Evolutionary conservation across 2,888 invertebrate species (phyloP).

Genomic region (Myathropa florea): DNA sequence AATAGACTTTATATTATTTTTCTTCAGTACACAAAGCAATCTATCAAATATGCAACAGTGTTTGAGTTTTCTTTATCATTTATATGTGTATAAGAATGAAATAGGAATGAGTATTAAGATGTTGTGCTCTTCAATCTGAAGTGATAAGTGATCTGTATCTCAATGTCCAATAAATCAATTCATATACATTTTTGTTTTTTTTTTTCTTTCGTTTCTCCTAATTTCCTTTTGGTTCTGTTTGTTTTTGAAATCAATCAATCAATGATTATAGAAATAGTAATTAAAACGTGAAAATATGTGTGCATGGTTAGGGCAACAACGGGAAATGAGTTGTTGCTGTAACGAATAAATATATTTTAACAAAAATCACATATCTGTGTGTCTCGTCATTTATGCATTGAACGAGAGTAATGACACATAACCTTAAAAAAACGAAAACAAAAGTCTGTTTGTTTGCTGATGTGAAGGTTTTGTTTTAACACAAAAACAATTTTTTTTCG

Average conservation of each 20-base stretch:
- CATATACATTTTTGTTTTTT: conserved; percentile 18
- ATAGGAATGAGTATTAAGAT: conserved; percentile 10
- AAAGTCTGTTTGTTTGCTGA: conserved; percentile 42
- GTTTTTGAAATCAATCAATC: background rate
- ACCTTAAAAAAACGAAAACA: conserved; percentile 1
- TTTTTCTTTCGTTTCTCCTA: conserved; percentile 3
- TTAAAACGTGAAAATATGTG: conserved; percentile 31
- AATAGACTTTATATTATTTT: conserved; percentile 15
- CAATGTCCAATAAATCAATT: conserved; percentile 61
- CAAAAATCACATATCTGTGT: conserved; percentile 58
- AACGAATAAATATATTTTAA: conserved; percentile 22
- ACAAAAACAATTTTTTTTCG: conserved; percentile 2
- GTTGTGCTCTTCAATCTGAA: conserved; percentile 23
- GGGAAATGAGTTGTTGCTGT: conserved; percentile 7
- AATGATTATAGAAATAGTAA: conserved; percentile 56
- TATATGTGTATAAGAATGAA: conserved; percentile 43
- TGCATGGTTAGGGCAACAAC: conserved; percentile 17
- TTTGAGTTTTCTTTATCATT: conserved; percentile 2
- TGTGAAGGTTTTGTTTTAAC: conserved; percentile 2
- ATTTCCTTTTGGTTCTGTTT: background rate
- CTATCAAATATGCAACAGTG: conserved; percentile 9
- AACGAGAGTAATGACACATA: background rate
- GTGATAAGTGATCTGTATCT: conserved; percentile 57
- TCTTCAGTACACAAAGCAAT: conserved; percentile 12
- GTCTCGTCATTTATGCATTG: conserved; percentile 40